These are phyloP conservation scores for Paedocypris micromegethes DNA, from an alignment of 2,797 vertebrate genomes.

Conservation along the genomic window DNA sequence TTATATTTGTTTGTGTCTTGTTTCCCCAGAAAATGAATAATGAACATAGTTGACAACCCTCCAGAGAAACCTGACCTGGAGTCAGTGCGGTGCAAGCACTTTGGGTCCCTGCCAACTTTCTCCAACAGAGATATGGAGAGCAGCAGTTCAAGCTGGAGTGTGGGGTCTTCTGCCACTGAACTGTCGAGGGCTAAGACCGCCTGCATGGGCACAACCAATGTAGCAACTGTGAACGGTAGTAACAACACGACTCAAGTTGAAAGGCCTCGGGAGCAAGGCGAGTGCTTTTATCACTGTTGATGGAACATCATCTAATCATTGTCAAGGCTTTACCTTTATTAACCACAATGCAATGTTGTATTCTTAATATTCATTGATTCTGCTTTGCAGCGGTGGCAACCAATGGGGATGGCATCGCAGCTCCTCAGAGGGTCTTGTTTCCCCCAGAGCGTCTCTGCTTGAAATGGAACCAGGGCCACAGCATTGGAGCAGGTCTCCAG, in stretches of 20 bases:
- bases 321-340: not conserved
- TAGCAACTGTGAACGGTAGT: slow-evolving; percentile 83
- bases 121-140: slow-evolving; percentile 86
- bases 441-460: slow-evolving; percentile 85
- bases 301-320: not conserved
- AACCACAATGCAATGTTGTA: not conserved
- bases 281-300: slow-evolving; percentile 29
- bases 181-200: slow-evolving; percentile 74
- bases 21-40: slow-evolving; percentile 85
- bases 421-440: slow-evolving; percentile 90
- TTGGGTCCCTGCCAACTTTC: slow-evolving; percentile 73
- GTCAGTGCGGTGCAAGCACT: slow-evolving; percentile 79
- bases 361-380: slow-evolving; percentile 5
- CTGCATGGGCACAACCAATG: slow-evolving; percentile 81
- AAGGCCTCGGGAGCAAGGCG: slow-evolving; percentile 84
- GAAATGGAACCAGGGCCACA: slow-evolving; percentile 86
- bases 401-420: slow-evolving; percentile 83
- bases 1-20: slow-evolving; percentile 22
- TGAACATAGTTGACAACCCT: slow-evolving; percentile 97
- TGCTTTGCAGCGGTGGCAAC: slow-evolving; percentile 60
- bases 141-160: slow-evolving; percentile 80
- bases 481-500: slow-evolving; percentile 90
- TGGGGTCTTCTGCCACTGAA: slow-evolving; percentile 76
- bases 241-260: slow-evolving; percentile 69
- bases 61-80: slow-evolving; percentile 87